Evolutionary conservation across 1,140 invertebrate species (phyloP).

Genomic region (Asbolus verrucosus): DNA sequence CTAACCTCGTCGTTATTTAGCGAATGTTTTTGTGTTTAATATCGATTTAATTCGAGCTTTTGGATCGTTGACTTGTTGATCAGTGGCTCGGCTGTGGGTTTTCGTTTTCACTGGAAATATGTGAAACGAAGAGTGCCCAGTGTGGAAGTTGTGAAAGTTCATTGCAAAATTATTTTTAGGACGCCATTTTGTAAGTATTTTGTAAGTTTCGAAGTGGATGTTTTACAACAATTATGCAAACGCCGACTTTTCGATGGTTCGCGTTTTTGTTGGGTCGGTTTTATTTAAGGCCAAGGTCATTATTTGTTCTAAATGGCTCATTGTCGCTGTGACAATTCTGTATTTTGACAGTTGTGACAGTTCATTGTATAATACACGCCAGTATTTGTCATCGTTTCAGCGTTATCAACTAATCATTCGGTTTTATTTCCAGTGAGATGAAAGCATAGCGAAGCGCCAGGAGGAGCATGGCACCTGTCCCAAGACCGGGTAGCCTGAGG

Average conservation of each 20-base stretch:
- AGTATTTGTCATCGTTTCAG: background rate
- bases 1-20: constrained; percentile 33
- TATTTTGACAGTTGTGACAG: constrained; percentile 41
- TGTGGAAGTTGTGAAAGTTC: constrained; percentile 39
- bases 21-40: constrained; percentile 17
- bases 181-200: constrained; percentile 41
- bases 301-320: constrained; percentile 1
- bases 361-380: constrained; percentile 3
- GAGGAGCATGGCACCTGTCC: constrained; percentile 75
- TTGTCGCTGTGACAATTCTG: background rate
- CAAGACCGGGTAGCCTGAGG: constrained; percentile 91
- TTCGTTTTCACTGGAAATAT: constrained; percentile 6
- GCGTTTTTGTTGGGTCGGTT: too few species aligned
- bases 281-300: too few species aligned
- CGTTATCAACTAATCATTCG: background rate
- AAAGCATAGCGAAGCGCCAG: constrained; percentile 15
- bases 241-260: too few species aligned
- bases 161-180: constrained; percentile 41
- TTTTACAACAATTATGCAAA: background rate
- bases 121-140: background rate
- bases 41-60: too few species aligned
- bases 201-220: background rate
- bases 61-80: background rate
- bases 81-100: background rate
- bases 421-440: constrained; percentile 30